Conservation (phyloP, 2,797 vertebrate genomes). For the Apodemus agrarius region DNA sequence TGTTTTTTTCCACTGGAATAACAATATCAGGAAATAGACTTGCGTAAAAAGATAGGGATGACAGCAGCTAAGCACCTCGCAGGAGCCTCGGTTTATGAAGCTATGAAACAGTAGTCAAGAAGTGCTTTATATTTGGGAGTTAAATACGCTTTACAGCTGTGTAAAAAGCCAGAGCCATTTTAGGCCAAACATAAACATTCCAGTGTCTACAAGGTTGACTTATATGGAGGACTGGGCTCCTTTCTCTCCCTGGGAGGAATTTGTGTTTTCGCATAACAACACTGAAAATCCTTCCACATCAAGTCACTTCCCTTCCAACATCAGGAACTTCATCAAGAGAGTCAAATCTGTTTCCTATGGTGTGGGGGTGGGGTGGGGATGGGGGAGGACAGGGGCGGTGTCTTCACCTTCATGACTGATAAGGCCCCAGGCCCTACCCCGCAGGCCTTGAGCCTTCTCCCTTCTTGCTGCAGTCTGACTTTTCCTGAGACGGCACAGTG, state of each 20-base stretch:
- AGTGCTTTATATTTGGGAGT: constrained; percentile 82
- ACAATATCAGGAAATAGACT: constrained; percentile 85
- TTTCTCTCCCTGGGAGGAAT: constrained; percentile 48
- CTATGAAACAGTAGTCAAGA: constrained; percentile 85
- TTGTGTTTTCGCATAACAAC: neutral
- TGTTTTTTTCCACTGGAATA: constrained; percentile 53
- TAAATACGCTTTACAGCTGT: constrained; percentile 86
- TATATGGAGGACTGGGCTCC: constrained; percentile 46
- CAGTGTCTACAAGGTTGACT: constrained; percentile 59
- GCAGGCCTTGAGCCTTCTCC: neutral
- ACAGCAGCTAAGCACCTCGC: constrained; percentile 75
- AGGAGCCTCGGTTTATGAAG: constrained; percentile 83
- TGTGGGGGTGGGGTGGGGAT: neutral
- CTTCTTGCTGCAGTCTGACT: neutral
- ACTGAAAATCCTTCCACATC: constrained; percentile 11
- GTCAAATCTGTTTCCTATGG: constrained; percentile 34
- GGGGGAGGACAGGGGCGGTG: neutral
- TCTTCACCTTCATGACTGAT: neutral
- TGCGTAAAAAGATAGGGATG: constrained; percentile 85
- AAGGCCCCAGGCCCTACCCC: neutral
- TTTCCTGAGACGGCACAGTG: neutral
- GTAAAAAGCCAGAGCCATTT: constrained; percentile 84
- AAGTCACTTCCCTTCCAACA: constrained; percentile 54
- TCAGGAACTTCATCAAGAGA: constrained; percentile 54
- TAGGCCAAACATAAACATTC: constrained; percentile 82